Evolutionary conservation across 2,888 invertebrate species (phyloP).

Genomic region (Hermaeophaga mercurialis): DNA sequence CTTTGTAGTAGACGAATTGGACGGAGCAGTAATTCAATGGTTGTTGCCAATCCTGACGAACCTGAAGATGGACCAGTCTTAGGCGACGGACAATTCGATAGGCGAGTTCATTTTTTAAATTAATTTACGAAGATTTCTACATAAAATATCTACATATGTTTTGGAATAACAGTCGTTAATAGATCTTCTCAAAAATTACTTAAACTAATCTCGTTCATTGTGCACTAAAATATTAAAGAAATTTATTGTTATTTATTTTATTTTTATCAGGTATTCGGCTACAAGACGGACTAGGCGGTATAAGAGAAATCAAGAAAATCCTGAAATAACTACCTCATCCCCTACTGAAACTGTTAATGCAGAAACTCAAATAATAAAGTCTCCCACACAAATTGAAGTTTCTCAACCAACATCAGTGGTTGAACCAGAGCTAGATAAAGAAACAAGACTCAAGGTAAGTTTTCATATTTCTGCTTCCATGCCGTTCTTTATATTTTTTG

Average conservation of each 20-base stretch:
- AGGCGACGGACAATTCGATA: constrained; percentile 81
- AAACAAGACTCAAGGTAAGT: constrained; percentile 61
- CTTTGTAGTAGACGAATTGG: constrained; percentile 63
- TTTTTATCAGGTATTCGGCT: constrained; percentile 61
- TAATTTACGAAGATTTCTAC: too few species aligned
- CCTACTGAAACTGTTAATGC: constrained; percentile 54
- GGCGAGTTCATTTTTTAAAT: constrained; percentile 60
- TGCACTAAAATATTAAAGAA: too few species aligned
- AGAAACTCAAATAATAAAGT: constrained; percentile 56
- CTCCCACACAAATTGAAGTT: constrained; percentile 59
- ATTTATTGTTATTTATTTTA: neutral
- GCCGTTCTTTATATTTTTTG: too few species aligned
- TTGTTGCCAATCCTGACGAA: constrained; percentile 48
- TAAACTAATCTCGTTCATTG: too few species aligned
- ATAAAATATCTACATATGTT: too few species aligned
- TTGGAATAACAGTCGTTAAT: too few species aligned
- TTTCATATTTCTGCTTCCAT: too few species aligned
- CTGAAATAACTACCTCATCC: constrained; percentile 59
- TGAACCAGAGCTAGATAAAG: constrained; percentile 60
- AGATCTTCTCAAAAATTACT: too few species aligned
- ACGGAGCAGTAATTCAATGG: constrained; percentile 43
- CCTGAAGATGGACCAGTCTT: constrained; percentile 61
- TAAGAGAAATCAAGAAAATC: constrained; percentile 68
- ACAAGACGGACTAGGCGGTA: constrained; percentile 82
- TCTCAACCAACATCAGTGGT: constrained; percentile 59